These are phyloP conservation scores for Papio anubis DNA, from an alignment of 2,113 vertebrate species.

Conservation along the genomic window DNA sequence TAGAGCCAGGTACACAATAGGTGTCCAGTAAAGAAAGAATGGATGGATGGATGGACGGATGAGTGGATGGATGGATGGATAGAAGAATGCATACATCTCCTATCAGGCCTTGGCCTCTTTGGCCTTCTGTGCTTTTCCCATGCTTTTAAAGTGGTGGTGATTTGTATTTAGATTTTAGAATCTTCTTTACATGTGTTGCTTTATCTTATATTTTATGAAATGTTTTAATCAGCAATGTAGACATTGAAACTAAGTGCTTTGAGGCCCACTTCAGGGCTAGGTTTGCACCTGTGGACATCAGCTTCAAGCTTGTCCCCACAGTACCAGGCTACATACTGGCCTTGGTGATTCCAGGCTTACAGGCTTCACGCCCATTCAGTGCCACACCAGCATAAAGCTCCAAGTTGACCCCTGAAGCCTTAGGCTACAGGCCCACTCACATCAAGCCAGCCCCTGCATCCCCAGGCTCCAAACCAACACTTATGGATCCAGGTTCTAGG, in stretches of 20 bases:
- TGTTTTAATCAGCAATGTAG: background rate
- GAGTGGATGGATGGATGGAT: too few relatives aligned
- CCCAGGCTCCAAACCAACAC: background rate
- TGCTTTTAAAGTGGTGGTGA: background rate
- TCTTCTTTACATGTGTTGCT: background rate
- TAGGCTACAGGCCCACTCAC: background rate
- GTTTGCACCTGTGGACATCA: background rate
- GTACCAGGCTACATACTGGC: background rate
- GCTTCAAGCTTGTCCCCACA: background rate
- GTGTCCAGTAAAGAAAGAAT: background rate
- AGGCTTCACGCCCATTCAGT: background rate
- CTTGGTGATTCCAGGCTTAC: background rate
- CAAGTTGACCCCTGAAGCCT: background rate
- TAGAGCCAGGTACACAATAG: background rate
- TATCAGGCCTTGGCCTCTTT: background rate
- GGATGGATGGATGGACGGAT: background rate
- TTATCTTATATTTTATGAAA: background rate
- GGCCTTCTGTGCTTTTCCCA: background rate
- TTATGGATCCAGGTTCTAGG: background rate
- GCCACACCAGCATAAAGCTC: background rate
- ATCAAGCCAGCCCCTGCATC: background rate
- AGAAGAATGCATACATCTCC: background rate
- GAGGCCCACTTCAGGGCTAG: too few relatives aligned
- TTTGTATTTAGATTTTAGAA: background rate
- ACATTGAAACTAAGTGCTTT: background rate